A percentile compares a stretch with the other conserved stretches of the same genome.
Conservation (phyloP, 2,797 vertebrate genomes). For the Lemur catta region DNA sequence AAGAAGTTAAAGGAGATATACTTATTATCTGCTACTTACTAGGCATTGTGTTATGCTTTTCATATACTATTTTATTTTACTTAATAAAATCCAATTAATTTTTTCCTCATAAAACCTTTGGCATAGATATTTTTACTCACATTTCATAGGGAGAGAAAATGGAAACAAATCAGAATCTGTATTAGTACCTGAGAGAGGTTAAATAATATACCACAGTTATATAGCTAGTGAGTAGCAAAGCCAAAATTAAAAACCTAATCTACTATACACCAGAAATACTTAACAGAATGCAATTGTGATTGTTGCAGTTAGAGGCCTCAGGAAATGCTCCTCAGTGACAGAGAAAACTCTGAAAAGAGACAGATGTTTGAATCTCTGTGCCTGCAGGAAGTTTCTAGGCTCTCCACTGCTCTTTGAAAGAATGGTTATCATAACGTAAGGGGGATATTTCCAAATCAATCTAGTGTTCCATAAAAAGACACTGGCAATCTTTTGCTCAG, state of each 20-base stretch:
- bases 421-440: neutral
- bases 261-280: neutral
- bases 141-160: neutral
- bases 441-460: neutral
- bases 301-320: neutral
- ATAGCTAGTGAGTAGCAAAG: neutral
- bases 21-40: neutral
- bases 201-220: neutral
- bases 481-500: neutral
- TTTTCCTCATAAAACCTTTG: conserved; percentile 4
- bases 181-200: neutral
- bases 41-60: neutral
- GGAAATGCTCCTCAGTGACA: neutral
- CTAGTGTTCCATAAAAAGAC: neutral
- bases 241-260: neutral
- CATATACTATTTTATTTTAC: neutral
- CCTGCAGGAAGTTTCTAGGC: neutral
- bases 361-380: neutral
- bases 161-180: neutral
- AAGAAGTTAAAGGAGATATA: neutral
- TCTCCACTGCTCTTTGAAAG: neutral
- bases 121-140: neutral
- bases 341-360: neutral
- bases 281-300: neutral
- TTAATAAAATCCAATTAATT: neutral